These are phyloP conservation scores for Shinisaurus crocodilurus DNA, from an alignment of 2,113 vertebrate genomes.

Conservation along the genomic window DNA sequence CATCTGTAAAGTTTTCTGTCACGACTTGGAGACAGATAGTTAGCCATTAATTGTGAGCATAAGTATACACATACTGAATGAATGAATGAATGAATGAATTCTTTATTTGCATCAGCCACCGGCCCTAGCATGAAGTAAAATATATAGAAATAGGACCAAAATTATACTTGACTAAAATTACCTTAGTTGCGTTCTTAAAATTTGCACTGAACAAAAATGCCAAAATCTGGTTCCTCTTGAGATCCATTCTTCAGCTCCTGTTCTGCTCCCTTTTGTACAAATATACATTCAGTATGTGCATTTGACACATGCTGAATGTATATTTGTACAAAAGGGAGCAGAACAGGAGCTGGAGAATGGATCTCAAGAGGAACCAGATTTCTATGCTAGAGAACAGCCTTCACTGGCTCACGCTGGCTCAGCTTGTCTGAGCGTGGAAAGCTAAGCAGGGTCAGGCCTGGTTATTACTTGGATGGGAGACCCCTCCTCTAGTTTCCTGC, in stretches of 20 bases:
- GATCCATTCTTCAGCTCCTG: neutral
- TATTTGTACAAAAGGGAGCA: neutral
- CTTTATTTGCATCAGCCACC: no score
- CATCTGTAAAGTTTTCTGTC: neutral
- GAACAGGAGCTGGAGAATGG: neutral
- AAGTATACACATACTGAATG: neutral
- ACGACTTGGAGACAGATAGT: neutral
- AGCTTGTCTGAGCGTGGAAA: no score
- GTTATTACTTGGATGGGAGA: no score
- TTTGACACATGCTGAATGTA: neutral
- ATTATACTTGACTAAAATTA: no score
- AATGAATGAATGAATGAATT: no score
- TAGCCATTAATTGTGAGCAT: neutral
- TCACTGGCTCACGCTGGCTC: no score
- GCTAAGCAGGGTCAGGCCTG: no score
- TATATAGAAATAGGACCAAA: no score
- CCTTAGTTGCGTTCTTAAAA: no score
- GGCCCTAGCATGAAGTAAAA: no score
- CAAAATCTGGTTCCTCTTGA: neutral
- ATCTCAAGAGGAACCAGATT: neutral
- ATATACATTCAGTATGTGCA: neutral
- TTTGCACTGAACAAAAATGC: no score
- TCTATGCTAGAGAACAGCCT: neutral
- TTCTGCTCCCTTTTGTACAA: neutral
- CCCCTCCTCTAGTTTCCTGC: no score